These are phyloP conservation scores for Orchesella cincta DNA, from an alignment of 1,140 invertebrate species.

Conservation along the genomic window DNA sequence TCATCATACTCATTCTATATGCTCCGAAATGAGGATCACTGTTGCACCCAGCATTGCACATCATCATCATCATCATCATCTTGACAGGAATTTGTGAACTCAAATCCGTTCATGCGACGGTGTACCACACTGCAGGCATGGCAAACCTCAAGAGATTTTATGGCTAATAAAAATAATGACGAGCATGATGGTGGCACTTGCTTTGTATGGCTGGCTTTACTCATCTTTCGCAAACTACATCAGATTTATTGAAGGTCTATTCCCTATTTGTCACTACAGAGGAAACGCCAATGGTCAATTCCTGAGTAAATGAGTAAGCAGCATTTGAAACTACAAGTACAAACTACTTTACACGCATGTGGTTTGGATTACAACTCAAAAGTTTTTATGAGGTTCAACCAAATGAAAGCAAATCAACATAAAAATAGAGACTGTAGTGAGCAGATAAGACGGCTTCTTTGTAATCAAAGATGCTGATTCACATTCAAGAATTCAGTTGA, in stretches of 20 bases:
- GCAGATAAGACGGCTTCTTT: too few species aligned
- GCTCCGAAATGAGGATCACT: not conserved
- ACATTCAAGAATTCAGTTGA: too few species aligned
- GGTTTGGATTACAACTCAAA: too few species aligned
- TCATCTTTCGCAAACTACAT: not conserved
- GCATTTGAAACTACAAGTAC: not conserved
- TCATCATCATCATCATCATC: not conserved
- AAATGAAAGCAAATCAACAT: too few species aligned
- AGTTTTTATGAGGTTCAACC: too few species aligned
- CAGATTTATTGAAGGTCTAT: conserved; percentile 1
- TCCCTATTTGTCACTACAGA: not conserved
- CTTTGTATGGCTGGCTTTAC: conserved; percentile 7
- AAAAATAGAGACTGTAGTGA: too few species aligned
- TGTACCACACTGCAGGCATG: not conserved
- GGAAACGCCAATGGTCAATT: not conserved
- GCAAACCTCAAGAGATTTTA: not conserved
- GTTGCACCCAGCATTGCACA: not conserved
- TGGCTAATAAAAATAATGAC: conserved; percentile 21
- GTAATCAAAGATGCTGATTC: too few species aligned
- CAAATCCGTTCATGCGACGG: too few species aligned
- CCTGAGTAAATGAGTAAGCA: conserved; percentile 11
- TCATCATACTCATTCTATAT: not conserved
- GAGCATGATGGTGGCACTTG: not conserved
- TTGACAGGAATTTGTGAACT: not conserved
- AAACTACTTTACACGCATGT: not conserved